Conservation (phyloP, 2,888 invertebrate species). For the Caenorhabditis wallacei region DNA sequence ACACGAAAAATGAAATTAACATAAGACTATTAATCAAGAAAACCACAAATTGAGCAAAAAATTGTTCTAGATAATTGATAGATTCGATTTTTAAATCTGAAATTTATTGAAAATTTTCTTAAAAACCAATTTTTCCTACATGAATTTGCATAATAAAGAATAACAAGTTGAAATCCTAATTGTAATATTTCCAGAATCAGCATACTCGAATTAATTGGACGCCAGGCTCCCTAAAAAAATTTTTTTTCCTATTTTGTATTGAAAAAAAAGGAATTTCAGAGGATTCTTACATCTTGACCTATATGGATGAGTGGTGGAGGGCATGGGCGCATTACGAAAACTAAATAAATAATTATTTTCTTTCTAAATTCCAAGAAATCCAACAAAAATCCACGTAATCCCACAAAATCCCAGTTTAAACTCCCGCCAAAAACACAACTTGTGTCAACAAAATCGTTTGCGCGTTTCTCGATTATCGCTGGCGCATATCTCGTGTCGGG, state of each 20-base stretch:
- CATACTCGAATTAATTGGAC: neutral
- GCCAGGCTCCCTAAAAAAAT: neutral
- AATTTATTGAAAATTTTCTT: neutral
- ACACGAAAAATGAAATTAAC: neutral
- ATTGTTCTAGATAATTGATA: neutral
- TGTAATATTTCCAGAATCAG: neutral
- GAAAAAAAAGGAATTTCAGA: too few species aligned
- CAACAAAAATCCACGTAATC: neutral
- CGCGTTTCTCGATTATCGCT: conserved; percentile 1
- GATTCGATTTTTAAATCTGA: neutral
- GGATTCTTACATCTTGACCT: neutral
- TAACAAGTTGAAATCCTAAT: neutral
- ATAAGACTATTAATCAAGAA: conserved; percentile 1
- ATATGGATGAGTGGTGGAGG: neutral
- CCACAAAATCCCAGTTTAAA: neutral
- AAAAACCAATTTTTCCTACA: neutral
- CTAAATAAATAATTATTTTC: neutral
- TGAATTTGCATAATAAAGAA: neutral
- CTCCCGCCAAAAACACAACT: neutral
- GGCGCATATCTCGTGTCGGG: conserved; percentile 17
- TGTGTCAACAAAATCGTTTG: neutral
- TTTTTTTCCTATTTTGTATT: neutral
- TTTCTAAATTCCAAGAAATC: neutral
- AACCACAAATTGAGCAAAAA: neutral
- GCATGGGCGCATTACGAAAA: neutral